Percentiles rank a stretch among this genome's conserved stretches.
phyloP scores from a whole-genome alignment of 2,113 vertebrate species.

The Salvelinus namaycush region DNA sequence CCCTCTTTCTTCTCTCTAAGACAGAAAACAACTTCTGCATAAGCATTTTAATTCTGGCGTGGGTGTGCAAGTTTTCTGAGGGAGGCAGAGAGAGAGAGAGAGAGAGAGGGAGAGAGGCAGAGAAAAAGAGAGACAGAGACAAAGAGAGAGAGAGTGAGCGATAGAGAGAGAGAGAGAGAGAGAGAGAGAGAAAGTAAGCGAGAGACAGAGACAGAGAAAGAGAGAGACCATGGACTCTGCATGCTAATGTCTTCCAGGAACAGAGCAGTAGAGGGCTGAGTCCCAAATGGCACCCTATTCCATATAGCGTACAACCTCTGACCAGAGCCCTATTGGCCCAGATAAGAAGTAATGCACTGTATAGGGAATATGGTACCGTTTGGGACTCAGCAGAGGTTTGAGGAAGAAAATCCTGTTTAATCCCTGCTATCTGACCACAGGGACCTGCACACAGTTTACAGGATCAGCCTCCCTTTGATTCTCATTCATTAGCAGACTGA shows the following conservation, averaged over 20 bases:
- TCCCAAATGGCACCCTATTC: no score
- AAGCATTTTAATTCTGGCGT: slow-evolving; percentile 63
- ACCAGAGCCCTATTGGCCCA: no score
- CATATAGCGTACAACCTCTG: no score
- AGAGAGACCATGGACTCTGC: slow-evolving; percentile 48
- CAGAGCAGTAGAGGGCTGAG: slow-evolving; percentile 39
- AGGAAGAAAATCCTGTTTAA: slow-evolving; percentile 39
- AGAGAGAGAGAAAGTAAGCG: no score
- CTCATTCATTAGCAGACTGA: slow-evolving; percentile 41
- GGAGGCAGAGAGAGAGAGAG: neutral
- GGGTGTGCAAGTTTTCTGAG: slow-evolving; percentile 36
- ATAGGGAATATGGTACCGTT: no score
- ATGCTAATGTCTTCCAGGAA: slow-evolving; percentile 56
- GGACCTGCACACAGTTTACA: slow-evolving; percentile 39
- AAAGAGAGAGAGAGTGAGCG: no score
- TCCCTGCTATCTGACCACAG: slow-evolving; percentile 22
- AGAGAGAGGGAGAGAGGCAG: no score
- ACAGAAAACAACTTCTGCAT: slow-evolving; percentile 64
- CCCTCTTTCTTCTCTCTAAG: slow-evolving; percentile 39
- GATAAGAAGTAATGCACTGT: no score
- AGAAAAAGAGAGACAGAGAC: no score
- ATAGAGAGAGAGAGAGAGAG: no score
- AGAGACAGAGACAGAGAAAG: neutral
- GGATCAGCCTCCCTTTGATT: slow-evolving; percentile 60
- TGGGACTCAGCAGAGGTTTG: no score